Conservation (phyloP, 2,113 vertebrate genomes). For the Lamprotornis superbus region DNA sequence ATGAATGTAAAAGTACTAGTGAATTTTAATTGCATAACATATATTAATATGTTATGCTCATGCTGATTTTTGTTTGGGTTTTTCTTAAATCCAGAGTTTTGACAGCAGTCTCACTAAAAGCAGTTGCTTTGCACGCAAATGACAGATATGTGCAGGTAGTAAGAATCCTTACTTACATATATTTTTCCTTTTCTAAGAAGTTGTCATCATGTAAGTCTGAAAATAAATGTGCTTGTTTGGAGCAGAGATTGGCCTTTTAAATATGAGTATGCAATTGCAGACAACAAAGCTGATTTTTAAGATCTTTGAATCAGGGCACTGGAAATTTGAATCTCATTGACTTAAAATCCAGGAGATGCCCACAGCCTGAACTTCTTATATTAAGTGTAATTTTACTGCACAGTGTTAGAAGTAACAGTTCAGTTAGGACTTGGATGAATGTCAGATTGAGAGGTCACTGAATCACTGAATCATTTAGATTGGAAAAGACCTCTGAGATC, state of each 20-base stretch:
- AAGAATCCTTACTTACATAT: background rate
- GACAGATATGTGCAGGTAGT: background rate
- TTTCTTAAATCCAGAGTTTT: background rate
- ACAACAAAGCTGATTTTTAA: background rate
- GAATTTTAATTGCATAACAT: background rate
- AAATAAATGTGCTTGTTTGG: background rate
- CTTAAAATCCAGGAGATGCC: background rate
- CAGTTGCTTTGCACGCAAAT: accelerated
- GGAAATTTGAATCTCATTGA: background rate
- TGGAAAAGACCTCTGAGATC: background rate
- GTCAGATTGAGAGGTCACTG: background rate
- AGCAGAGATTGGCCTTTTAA: background rate
- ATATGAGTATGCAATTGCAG: accelerated
- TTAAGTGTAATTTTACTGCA: accelerated
- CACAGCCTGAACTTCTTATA: background rate
- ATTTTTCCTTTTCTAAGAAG: background rate
- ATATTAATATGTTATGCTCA: background rate
- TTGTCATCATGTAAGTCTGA: background rate
- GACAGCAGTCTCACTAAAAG: background rate
- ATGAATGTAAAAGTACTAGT: background rate
- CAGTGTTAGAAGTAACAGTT: background rate
- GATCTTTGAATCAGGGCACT: background rate
- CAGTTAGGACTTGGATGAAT: background rate
- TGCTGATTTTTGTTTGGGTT: background rate
- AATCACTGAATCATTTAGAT: background rate